Percentiles rank a stretch among this genome's conserved stretches.
Conservation (phyloP, 2,113 vertebrate genomes). For the Poicephalus gulielmi region DNA sequence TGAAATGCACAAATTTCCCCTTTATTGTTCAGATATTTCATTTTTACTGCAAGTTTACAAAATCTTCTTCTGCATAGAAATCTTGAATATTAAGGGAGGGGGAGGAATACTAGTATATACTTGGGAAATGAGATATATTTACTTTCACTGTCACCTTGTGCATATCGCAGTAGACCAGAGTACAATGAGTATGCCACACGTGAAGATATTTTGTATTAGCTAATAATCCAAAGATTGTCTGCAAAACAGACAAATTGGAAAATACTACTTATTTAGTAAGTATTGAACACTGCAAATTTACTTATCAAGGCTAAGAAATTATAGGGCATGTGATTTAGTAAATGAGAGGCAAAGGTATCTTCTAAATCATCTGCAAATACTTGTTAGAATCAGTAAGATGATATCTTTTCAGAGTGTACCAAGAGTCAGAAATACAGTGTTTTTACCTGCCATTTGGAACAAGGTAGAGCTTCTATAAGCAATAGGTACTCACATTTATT, state of each 20-base stretch:
- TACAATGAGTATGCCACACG: not conserved
- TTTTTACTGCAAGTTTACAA: not conserved
- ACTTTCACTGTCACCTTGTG: not conserved
- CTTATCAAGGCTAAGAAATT: not conserved
- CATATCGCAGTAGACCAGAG: not conserved
- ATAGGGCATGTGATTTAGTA: not conserved
- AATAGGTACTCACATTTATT: not conserved
- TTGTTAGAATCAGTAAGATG: not conserved
- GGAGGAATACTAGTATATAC: not conserved
- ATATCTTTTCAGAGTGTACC: not conserved
- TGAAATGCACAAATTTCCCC: not conserved
- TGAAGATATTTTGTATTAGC: not conserved
- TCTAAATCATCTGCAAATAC: not conserved
- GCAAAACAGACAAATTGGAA: not conserved
- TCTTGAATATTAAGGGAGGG: not conserved
- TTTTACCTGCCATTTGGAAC: not conserved
- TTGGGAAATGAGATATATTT: not conserved
- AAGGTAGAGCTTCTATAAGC: not conserved
- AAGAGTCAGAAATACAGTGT: not conserved
- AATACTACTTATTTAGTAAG: not conserved
- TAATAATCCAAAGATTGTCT: not conserved
- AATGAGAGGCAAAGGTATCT: not conserved
- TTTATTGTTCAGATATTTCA: not conserved
- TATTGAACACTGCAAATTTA: not conserved
- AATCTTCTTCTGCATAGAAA: not conserved